Base-by-base conservation (phyloP, 2,113 vertebrate species). In the Agapornis roseicollis region DNA sequence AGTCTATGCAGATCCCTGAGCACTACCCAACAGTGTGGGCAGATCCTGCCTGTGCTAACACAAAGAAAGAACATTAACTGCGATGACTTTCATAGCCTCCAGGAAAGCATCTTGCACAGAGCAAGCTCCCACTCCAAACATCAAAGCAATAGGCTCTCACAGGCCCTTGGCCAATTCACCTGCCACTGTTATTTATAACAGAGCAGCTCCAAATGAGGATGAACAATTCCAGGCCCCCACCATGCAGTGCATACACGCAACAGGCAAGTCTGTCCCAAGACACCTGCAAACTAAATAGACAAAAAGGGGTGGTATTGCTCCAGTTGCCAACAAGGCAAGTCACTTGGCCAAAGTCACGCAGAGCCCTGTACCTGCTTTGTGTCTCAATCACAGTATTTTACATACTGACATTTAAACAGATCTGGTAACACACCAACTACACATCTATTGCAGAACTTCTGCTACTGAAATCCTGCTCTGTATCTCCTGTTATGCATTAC, bases 241-340 rank as follows among this genome's bases (percentile, higher is more conserved):
- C 2, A 47, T 3, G 22, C 35, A 27, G 61, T 10, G 15, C 33
- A 25, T 5, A 22, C 37, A 19, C 6, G 0, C 6, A 20, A 2
- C 37, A 31, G 28, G 46, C 58, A 22, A 20, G 15, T 4, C 63
- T 46, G 76, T 2, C 74, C 64, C 66, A 20, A 7, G 9, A 6
- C 22, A 3, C 17, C 14, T 76, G 35, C 35, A 61, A 71, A 46
- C 5, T 4, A 18, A 18, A n/a, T 1, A 37, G 2, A 14, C 44
- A 49, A 9, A 5, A 80, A 31, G 4, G 17, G 23, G 12, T 9
- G 10, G 29, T 12, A 22, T 6, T 7, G 68, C 39, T 39, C 33
- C 35, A 6, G 7, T 5, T 44, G 20, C 71, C 33, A 49, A 7
- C 31, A 13, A 23, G 8, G 23, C 58, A 78, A 33, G 16, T 0